Base-by-base conservation (phyloP, 2,888 invertebrate species). In the Dorcus hopei region DNA sequence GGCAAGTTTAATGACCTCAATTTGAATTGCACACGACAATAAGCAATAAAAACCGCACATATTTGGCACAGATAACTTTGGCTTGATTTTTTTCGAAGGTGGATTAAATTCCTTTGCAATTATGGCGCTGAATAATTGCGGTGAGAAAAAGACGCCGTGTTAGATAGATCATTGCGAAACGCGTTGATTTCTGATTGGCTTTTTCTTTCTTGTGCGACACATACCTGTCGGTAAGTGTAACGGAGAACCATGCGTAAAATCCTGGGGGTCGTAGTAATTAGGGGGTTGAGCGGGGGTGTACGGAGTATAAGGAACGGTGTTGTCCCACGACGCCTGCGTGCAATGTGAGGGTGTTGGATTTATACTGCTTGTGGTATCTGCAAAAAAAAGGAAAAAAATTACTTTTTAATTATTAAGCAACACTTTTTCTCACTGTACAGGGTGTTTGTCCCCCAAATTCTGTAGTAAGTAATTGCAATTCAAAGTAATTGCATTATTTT, bases 201-300 rank as follows among this genome's bases (percentile, higher is more conserved):
- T 33, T 33, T 33, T 33, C n/a, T 7, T 33, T 6, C 6, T 33
- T 33, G 0, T 33, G 26, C 26, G 6, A 4, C 26, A 33, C 26
- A 33, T 78, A 85, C 85, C 85, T 77, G 85, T 74, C 58, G 85
- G 85, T 76, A 88, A 79, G 69, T 87, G 86, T 69, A 86, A 79
- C 57, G 80, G 76, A 26, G 83, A 71, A 62, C 83, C 79, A 69
- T 80, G 80, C 52, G 71, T 64, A 64, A 65, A 68, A 48, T 85
- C 85, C 61, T 77, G 79, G 19, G 83, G 82, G n/a, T 72, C 70
- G 61, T 76, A 76, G 71, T 81, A 84, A 57, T 62, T 63, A 41
- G 70, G 61, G 40, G 73, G 69, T 65, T 83, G 82, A 47, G 84
- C 78, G 3, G 87, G 81, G 57, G 83, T 80, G 70, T 85, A 86